Evolutionary conservation across 2,888 invertebrate species (phyloP), one percentile per base, ranked within the genome.

Genomic region (Oscheius myriophilus): DNA sequence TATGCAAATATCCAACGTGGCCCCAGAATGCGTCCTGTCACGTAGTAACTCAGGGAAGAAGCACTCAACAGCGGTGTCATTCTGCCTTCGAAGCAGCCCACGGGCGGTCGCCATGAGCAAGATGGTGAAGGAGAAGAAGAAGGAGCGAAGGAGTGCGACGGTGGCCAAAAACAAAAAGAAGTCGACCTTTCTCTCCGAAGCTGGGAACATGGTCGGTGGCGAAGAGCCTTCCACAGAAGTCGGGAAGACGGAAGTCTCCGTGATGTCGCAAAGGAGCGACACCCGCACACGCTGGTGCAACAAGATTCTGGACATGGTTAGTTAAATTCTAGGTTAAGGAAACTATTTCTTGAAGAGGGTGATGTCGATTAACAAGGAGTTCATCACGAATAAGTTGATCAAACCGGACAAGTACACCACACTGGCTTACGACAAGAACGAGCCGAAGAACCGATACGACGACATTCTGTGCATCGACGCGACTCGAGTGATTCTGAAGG

Each of bases 401-500:
- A 66, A 57, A 39, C 66, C 66, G 42, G 41, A 43, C 9, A 23
- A 57, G 18, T 57, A 46, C 12, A 45, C 66, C 14, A 57, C 46
- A 46, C 23, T 4, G 14, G 21, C n/a, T 23, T 66, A 45, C n/a
- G 42, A 58, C 9, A 57, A 41, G 26, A 66, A 66, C 23, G 66
- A 66, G n/a, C 21, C 45, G 14, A 66, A 66, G 57, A 66, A 66
- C 26, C 52, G 76, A 23, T 76, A 76, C 53, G 46, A 42, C 41
- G 76, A 76, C 64, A 72, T 76, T 14, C 1, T 70, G 16, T 76
- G 76, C 33, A 46, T 59, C 3, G 76, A 76, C 46, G 21, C 58
- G 14, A 75, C 72, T 1, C 67, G 76, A 11, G 76, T 76, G 11
- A 53, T 73, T 16, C 69, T 75, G 25, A 75, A 70, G 61, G 69